Evolutionary conservation across 1,140 invertebrate genomes (phyloP).

Genomic region (Drosophila melanica): DNA sequence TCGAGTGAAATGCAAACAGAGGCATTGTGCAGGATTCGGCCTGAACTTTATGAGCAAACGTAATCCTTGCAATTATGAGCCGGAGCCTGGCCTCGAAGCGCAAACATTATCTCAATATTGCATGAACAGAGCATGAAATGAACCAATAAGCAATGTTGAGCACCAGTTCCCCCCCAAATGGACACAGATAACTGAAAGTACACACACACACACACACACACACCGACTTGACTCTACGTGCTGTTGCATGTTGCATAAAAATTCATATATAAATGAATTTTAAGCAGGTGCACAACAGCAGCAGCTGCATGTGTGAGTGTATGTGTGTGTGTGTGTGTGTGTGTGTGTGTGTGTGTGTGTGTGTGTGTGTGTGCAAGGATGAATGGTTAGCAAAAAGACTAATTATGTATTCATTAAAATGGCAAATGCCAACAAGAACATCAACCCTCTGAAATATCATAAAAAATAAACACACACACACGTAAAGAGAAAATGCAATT

Average conservation of each 20-base stretch:
- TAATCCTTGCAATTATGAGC: constrained; percentile 74
- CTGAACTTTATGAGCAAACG: constrained; percentile 64
- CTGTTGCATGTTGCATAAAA: constrained; percentile 42
- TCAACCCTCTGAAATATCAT: constrained; percentile 20
- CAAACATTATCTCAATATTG: constrained; percentile 79
- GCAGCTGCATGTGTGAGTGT: constrained; percentile 8
- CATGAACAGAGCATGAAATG: constrained; percentile 58
- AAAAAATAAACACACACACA: constrained; percentile 21
- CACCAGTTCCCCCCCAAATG: constrained; percentile 20
- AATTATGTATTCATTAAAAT: constrained; percentile 82
- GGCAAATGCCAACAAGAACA: constrained; percentile 61
- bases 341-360: constrained; percentile 3
- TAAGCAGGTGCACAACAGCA: constrained; percentile 45
- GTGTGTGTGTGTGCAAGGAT: constrained; percentile 18
- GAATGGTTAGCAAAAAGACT: constrained; percentile 72
- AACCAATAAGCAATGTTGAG: constrained; percentile 61
- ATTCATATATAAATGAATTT: constrained; percentile 47
- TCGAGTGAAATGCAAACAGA: constrained; percentile 67
- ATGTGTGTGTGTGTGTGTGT: not conserved
- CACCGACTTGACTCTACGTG: constrained; percentile 26
- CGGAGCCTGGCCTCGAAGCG: constrained; percentile 9
- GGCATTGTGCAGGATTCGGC: constrained; percentile 41
- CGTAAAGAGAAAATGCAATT: not conserved
- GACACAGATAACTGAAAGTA: constrained; percentile 40
- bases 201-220: not conserved